Base-by-base conservation (phyloP, 2,888 invertebrate genomes). In the Scrobipalpa atriplicella region DNA sequence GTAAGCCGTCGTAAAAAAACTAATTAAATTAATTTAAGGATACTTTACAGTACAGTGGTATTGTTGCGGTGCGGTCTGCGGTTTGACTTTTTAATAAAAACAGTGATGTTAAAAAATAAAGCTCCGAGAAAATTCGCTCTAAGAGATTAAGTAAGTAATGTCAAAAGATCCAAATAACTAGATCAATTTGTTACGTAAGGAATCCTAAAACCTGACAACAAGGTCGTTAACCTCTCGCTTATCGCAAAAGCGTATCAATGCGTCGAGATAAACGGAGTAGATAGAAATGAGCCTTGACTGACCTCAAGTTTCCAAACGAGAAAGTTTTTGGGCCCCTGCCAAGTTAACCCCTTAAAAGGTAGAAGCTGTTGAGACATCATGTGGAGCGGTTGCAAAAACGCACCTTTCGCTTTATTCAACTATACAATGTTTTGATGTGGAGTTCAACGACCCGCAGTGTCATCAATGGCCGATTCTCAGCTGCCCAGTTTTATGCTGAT, bases 141-240 rank as follows among this genome's bases (percentile, higher is more conserved):
- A 1, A n/a, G 3, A 41, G 41, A 9, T 11, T n/a, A n/a, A n/a
- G 13, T 2, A 41, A 41, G 3, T 13, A 41, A 11, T 7, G 1
- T 5, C 1, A 60, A 8, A 13, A 41, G 36, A 60, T n/a, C 36
- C 11, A 51, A 51, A 1, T 16, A 1, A 51, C 51, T 51, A 51
- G 51, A 51, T 2, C 5, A 36, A n/a, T 38, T 36, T 60, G 8
- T 29, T n/a, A 21, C 36, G 18, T 11, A 41, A 7, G 60, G 60
- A 61, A 38, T 41, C 9, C 61, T 61, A 51, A 63, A 63, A 51
- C 11, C 62, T 21, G 16, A 63, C 36, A 16, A 54, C 36, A n/a
- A 19, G 64, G 64, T 65, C 67, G 38, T 54, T 67, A 61, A 64
- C 62, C 65, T 61, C 54, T 62, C 6, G 65, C 16, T 65, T 65